A percentile compares a stretch with the other conserved stretches of the same genome.
Evolutionary conservation across 2,797 vertebrate genomes (phyloP).

Genomic region (Vespertilio murinus): DNA sequence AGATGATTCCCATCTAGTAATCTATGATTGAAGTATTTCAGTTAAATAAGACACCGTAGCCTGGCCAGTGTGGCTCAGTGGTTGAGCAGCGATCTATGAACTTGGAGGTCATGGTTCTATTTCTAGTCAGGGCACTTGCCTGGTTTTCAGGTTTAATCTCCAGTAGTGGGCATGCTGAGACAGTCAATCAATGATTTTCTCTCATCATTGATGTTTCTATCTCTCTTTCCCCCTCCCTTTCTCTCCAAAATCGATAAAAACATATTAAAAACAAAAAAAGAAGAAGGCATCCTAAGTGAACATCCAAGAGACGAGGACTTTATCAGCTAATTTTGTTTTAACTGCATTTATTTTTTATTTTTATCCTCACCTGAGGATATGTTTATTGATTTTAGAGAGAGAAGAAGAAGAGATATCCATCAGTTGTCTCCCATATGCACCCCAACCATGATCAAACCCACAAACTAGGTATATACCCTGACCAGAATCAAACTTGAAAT

Average conservation of each 20-base stretch:
- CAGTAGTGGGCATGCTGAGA: too few species aligned
- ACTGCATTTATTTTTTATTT: neutral
- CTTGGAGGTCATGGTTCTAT: too few species aligned
- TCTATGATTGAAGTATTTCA: neutral
- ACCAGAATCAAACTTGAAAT: neutral
- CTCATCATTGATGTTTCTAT: too few species aligned
- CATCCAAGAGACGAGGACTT: neutral
- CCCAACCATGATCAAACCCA: neutral
- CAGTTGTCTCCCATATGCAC: neutral
- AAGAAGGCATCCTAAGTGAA: neutral
- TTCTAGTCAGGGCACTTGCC: too few species aligned
- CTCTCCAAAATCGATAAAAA: too few species aligned
- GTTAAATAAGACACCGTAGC: neutral
- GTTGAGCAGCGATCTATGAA: too few species aligned
- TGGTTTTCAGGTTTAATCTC: too few species aligned
- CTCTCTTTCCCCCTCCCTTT: too few species aligned
- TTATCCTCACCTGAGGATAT: neutral
- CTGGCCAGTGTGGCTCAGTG: too few species aligned
- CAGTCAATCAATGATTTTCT: too few species aligned
- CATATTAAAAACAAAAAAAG: neutral
- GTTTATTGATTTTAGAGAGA: neutral
- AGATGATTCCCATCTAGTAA: neutral
- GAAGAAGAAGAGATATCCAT: neutral
- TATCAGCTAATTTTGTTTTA: constrained; percentile 2
- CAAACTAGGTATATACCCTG: neutral